Evolutionary conservation across 2,888 invertebrate species (phyloP), one percentile per base, ranked within the genome.

Genomic region (Nezara viridula): DNA sequence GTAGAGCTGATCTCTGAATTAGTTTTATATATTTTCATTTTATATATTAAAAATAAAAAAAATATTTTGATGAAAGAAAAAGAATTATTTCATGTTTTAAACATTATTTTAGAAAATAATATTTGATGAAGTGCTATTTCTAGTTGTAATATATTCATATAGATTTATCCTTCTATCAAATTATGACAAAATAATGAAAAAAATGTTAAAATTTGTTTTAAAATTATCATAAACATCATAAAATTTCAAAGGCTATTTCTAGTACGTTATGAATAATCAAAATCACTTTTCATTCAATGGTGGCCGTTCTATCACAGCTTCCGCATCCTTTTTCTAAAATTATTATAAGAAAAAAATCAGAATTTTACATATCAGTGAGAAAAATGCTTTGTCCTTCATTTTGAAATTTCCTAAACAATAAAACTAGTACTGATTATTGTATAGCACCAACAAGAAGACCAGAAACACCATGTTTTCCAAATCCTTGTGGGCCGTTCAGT

Each of bases 401-500:
- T n/a, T 44, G 1, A 12, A 44, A 81, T n/a, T 81, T n/a, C 19
- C 32, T 14, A n/a, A 10, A 44, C 19, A 73, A 47, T 86, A 85
- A 52, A 40, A 55, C 86, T 47, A 24, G 50, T 32, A 55, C n/a
- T 24, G n/a, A 73, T 44, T 81, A 81, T 81, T 66, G 73, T 88
- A 50, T 32, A 86, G 87, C 91, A 90, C 92, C 90, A 91, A 92
- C 93, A 91, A 93, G 93, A 91, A 94, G 94, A 91, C 92, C 93
- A 90, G 92, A 93, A 91, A 94, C 95, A 92, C 96, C 96, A 66
- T 96, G 96, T 92, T 92, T 94, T 87, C 96, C 96, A 86, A 96
- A 96, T 90, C 96, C 96, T 32, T 97, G 96, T 92, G 96, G 96
- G 47, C 95, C 96, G 60, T 96, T 96, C 92, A 96, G 96, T 92